These are phyloP conservation scores for Dione vanillae DNA, from an alignment of 2,888 invertebrate genomes.

Conservation along the genomic window DNA sequence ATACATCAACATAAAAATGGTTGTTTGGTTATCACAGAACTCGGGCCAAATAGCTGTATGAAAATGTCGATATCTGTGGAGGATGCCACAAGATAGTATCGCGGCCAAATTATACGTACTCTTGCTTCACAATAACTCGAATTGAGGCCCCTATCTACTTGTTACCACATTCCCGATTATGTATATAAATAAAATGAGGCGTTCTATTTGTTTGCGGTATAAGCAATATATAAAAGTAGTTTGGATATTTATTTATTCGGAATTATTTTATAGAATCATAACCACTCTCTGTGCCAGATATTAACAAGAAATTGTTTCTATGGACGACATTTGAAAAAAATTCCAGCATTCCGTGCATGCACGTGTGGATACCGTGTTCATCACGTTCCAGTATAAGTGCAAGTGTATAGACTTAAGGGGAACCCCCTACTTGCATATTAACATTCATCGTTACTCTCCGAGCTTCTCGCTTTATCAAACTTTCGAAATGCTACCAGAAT, in stretches of 20 bases:
- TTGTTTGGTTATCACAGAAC: slow-evolving; percentile 51
- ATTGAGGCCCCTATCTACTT: slow-evolving; percentile 8
- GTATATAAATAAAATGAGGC: neutral
- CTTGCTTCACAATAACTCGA: slow-evolving; percentile 56
- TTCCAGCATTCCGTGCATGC: too few species aligned
- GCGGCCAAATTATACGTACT: slow-evolving; percentile 74
- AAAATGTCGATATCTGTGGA: slow-evolving; percentile 78
- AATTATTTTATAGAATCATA: too few species aligned
- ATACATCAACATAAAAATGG: slow-evolving; percentile 50
- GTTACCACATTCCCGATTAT: neutral
- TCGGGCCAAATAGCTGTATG: slow-evolving; percentile 73
- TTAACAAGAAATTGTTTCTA: too few species aligned
- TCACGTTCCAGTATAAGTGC: too few species aligned
- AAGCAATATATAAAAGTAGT: neutral
- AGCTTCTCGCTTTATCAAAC: too few species aligned
- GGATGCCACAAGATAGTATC: slow-evolving; percentile 75
- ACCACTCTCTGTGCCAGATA: too few species aligned
- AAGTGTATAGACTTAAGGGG: too few species aligned
- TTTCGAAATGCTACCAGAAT: too few species aligned
- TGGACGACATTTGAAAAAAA: too few species aligned
- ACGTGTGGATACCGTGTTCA: too few species aligned
- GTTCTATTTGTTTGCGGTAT: neutral
- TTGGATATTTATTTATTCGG: neutral
- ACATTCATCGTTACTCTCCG: too few species aligned
- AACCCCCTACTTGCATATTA: too few species aligned